Conservation (phyloP, 2,888 invertebrate species). For the Epsilonema sp. region DNA sequence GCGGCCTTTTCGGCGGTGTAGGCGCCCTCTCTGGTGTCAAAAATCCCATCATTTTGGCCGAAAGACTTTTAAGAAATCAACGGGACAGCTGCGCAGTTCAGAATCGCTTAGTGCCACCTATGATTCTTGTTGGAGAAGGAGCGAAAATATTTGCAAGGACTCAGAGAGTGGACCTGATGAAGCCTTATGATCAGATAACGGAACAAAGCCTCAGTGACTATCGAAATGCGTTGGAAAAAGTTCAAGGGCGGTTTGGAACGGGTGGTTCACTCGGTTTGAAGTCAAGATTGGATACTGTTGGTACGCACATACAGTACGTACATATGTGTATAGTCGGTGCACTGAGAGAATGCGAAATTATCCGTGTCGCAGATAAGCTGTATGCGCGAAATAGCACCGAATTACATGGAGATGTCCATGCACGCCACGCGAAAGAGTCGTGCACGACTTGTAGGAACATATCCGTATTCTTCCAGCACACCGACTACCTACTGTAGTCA, state of each 20-base stretch:
- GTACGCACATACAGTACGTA: too few relatives aligned
- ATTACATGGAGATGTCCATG: too few relatives aligned
- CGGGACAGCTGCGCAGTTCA: neutral
- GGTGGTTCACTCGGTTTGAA: neutral
- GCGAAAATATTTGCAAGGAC: slow-evolving; percentile 4
- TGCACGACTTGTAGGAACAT: too few relatives aligned
- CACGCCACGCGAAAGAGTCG: too few relatives aligned
- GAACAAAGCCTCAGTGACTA: slow-evolving; percentile 2
- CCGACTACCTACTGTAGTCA: too few relatives aligned
- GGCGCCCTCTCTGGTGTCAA: slow-evolving; percentile 57
- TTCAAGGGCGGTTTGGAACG: slow-evolving; percentile 2
- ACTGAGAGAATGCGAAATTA: too few relatives aligned
- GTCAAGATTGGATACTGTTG: slow-evolving; percentile 9
- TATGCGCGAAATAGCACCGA: too few relatives aligned
- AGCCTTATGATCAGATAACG: slow-evolving; percentile 11
- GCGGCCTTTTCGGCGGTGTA: slow-evolving; percentile 54
- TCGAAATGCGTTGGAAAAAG: slow-evolving; percentile 1
- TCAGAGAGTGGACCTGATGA: slow-evolving; percentile 9
- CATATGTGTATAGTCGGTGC: too few relatives aligned
- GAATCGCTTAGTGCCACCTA: slow-evolving; percentile 12
- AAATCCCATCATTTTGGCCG: slow-evolving; percentile 47
- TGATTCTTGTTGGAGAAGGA: slow-evolving; percentile 4
- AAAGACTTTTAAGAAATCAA: slow-evolving; percentile 11
- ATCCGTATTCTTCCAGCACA: too few relatives aligned
- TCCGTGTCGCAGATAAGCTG: too few relatives aligned